A percentile compares a stretch with the other conserved stretches of the same genome.
These are phyloP conservation scores for Datnioides undecimradiatus DNA, from an alignment of 2,113 vertebrate genomes.

Conservation along the genomic window DNA sequence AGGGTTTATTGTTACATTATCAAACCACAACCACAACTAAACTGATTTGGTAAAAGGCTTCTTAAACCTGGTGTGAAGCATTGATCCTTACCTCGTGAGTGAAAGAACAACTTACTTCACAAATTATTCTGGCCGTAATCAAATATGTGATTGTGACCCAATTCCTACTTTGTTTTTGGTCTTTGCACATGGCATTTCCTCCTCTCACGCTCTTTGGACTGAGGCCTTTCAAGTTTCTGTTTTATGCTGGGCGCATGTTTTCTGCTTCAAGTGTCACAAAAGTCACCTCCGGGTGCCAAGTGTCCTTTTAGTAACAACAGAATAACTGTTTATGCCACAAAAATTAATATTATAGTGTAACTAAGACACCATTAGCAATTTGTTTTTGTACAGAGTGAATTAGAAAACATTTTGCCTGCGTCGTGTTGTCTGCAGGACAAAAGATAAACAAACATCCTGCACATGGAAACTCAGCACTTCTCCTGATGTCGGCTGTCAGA, in stretches of 20 bases:
- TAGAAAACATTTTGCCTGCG: neutral
- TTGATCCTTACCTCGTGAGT: neutral
- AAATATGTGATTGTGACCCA: neutral
- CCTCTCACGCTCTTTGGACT: constrained; percentile 19
- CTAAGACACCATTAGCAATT: too few relatives aligned
- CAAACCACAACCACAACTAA: neutral
- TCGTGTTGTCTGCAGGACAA: neutral
- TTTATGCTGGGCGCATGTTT: neutral
- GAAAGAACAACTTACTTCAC: too few relatives aligned
- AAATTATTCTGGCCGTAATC: neutral
- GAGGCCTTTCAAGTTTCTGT: constrained; percentile 20
- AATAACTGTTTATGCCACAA: constrained; percentile 23
- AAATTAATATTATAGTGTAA: neutral
- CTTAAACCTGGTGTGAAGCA: neutral
- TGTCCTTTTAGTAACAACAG: neutral
- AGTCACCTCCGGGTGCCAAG: neutral
- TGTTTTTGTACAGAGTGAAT: too few relatives aligned
- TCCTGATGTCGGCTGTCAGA: neutral
- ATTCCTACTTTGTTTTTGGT: constrained; percentile 6
- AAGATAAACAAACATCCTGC: neutral
- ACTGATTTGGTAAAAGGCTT: neutral
- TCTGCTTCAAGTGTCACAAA: neutral
- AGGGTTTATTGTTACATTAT: constrained; percentile 1
- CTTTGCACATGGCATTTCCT: neutral
- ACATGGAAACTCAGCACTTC: neutral